Evolutionary conservation across 2,113 vertebrate species (phyloP).

Genomic region (Amia ocellicauda): DNA sequence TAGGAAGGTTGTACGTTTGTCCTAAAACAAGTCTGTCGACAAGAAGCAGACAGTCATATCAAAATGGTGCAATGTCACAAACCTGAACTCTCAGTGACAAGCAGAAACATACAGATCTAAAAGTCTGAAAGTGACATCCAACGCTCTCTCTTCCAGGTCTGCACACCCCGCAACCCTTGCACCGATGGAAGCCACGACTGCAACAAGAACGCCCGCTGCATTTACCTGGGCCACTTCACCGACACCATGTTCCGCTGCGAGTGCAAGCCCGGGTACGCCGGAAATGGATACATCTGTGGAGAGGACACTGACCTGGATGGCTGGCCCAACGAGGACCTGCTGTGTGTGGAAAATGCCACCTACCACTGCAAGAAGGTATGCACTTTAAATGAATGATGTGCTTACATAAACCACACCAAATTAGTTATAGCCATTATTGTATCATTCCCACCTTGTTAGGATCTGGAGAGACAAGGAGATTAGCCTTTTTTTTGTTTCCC

Average conservation of each 20-base stretch:
- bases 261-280: conserved; percentile 93
- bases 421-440: no score
- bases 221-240: conserved; percentile 90
- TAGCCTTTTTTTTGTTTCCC: no score
- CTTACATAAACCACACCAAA: no score
- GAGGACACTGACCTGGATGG: conserved; percentile 94
- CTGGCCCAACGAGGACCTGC: conserved; percentile 87
- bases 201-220: conserved; percentile 93
- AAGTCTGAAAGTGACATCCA: no score
- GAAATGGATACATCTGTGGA: conserved; percentile 91
- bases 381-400: no score
- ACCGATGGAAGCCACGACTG: conserved; percentile 88
- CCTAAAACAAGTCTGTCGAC: no score
- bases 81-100: no score
- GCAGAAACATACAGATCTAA: no score
- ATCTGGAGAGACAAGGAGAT: no score
- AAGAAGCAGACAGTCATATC: no score
- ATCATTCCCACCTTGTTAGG: no score
- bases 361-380: conserved; percentile 97
- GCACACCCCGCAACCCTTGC: conserved; percentile 91
- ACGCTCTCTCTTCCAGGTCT: conserved; percentile 67
- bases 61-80: no score
- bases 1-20: background rate
- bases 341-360: conserved; percentile 91
- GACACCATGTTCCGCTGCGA: conserved; percentile 96